Percentiles rank a stretch among this genome's conserved stretches.
These are phyloP conservation scores for fruit fly (Drosophila melanogaster) DNA, from an alignment of 1,140 invertebrate genomes.

Conservation along the genomic window DNA sequence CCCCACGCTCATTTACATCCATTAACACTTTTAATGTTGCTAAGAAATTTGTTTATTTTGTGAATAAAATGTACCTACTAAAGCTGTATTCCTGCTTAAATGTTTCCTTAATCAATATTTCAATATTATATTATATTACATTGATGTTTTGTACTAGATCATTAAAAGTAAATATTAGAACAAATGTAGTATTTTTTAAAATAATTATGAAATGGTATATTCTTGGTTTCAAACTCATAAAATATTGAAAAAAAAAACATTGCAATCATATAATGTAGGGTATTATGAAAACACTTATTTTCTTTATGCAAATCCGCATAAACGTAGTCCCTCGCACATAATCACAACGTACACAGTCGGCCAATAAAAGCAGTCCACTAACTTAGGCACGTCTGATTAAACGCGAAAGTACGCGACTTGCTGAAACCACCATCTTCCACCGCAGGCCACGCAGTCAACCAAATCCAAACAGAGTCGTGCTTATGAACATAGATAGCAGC, in stretches of 20 bases:
- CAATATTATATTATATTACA: too few species aligned
- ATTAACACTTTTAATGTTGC: not conserved
- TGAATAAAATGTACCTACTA: not conserved
- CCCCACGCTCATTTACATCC: too few species aligned
- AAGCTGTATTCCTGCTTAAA: too few species aligned
- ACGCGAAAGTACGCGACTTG: slow-evolving; percentile 61
- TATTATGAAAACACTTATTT: not conserved
- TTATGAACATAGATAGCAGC: slow-evolving; percentile 73
- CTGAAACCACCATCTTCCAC: slow-evolving; percentile 21
- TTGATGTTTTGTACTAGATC: too few species aligned
- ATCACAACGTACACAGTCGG: slow-evolving; percentile 25
- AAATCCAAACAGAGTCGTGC: slow-evolving; percentile 70
- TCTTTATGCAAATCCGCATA: slow-evolving; percentile 23
- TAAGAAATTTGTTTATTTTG: not conserved
- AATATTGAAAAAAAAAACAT: not conserved
- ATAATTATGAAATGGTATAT: too few species aligned
- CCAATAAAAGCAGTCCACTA: slow-evolving; percentile 61
- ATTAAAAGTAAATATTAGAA: too few species aligned
- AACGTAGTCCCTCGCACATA: slow-evolving; percentile 30
- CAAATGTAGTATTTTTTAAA: too few species aligned
- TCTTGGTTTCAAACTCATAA: too few species aligned
- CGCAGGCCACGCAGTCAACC: slow-evolving; percentile 61
- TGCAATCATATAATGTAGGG: not conserved
- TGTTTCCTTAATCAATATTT: too few species aligned
- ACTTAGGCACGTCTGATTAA: slow-evolving; percentile 73